A percentile compares a stretch with the other conserved stretches of the same genome.
Evolutionary conservation across 2,797 vertebrate species (phyloP).

Genomic region (Cheirogaleus major): DNA sequence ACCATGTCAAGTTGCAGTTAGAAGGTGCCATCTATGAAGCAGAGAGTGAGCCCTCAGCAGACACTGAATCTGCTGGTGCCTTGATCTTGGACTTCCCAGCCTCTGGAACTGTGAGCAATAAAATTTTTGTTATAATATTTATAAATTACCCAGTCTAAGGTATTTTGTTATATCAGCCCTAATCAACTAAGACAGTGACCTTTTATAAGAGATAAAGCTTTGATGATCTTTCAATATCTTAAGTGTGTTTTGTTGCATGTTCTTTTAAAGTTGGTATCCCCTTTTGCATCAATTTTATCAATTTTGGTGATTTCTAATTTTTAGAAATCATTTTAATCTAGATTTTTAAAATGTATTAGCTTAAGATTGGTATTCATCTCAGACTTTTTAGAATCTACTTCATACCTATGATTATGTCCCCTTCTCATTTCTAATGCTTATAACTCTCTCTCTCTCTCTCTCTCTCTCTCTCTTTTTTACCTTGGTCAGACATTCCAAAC

Average conservation of each 20-base stretch:
- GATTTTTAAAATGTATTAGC: background rate
- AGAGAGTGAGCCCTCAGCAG: background rate
- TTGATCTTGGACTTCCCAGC: no score
- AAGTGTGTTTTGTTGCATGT: background rate
- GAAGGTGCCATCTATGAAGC: background rate
- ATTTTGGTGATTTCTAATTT: background rate
- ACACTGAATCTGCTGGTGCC: no score
- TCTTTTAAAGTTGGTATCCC: background rate
- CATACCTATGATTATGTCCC: background rate
- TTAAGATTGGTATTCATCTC: conserved; percentile 30
- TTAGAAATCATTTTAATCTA: background rate
- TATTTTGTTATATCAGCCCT: background rate
- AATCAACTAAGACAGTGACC: background rate
- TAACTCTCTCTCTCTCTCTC: background rate
- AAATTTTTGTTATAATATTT: background rate
- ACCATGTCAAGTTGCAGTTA: background rate
- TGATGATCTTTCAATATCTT: background rate
- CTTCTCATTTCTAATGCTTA: background rate
- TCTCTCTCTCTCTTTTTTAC: background rate
- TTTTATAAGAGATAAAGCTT: background rate
- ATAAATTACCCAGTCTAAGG: background rate
- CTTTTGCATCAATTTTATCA: background rate
- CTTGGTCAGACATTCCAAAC: background rate
- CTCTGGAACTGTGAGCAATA: no score
- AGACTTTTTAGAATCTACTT: background rate